Base-by-base conservation (phyloP, 2,797 vertebrate genomes). In the Clarias fuscus region DNA sequence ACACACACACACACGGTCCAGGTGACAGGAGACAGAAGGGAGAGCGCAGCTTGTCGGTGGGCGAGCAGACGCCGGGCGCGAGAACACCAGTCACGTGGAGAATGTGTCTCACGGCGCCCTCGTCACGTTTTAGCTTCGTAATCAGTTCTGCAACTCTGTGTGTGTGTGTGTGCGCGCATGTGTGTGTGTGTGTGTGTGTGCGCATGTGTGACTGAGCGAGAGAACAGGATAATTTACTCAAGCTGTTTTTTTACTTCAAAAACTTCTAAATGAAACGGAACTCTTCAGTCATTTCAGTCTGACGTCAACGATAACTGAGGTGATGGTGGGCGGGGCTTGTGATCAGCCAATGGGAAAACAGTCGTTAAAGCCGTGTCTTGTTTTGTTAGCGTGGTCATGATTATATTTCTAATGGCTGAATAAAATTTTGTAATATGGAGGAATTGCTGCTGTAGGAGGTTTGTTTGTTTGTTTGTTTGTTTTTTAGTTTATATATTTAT, bases 31-130 rank as follows among this genome's bases (percentile, higher is more conserved):
- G 92, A 73, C 82, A 84, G 83, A 84, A 76, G 91, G 90, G 84
- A 85, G 90, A 91, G 91, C 91, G 91, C 92, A 93, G 91, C 91
- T 88, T 89, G 91, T 83, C 83, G 7, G 91, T 93, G 91, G 93
- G 92, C 91, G 92, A 90, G 88, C 91, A 93, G 91, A 93, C 84
- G 64, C 90, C 93, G 64, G 48, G 84, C 65, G 62, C 18, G 24
- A 84, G 82, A 84, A 84, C 75, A 84, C 59, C 53, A 24, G 59
- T 87, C 83, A 87, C 77, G 6, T 62, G 73, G 61, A 77, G 62
- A 71, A 79, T 4, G 24, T 79, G 64, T 71, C 14, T n/a, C 24
- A 15, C 27, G 48, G 20, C 6, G 37, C 8, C 33, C 4, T 33
- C 10, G 20, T 67, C 85, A 75, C 20, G 37, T 67, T 86, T 83